Evolutionary conservation across 2,888 invertebrate genomes (phyloP).

Genomic region (Cancer borealis): DNA sequence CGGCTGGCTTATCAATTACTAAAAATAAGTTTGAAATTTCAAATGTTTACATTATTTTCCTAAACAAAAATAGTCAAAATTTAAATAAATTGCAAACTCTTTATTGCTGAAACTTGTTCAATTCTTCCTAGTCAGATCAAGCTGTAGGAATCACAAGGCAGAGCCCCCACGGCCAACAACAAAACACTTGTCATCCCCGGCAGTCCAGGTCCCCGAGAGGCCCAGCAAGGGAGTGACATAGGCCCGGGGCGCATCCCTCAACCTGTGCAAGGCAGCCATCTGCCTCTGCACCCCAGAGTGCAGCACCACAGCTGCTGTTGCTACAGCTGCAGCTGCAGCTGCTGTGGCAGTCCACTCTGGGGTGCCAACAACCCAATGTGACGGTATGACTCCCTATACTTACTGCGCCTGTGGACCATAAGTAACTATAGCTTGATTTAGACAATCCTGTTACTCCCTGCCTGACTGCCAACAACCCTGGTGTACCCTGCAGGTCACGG

Average conservation of each 20-base stretch:
- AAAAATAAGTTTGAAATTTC: neutral
- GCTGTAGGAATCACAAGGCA: constrained; percentile 42
- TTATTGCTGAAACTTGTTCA: constrained; percentile 38
- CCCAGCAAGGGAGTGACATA: constrained; percentile 14
- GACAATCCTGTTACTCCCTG: constrained; percentile 69
- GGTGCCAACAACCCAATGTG: constrained; percentile 51
- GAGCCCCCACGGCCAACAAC: constrained; percentile 26
- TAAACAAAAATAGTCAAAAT: neutral
- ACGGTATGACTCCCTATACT: constrained; percentile 62
- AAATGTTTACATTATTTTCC: neutral
- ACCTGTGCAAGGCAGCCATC: constrained; percentile 27
- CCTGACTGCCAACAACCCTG: constrained; percentile 71
- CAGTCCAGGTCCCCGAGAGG: constrained; percentile 31
- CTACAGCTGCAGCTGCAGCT: constrained; percentile 28
- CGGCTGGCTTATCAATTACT: neutral
- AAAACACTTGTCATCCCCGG: neutral
- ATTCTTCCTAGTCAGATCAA: constrained; percentile 40
- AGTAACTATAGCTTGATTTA: constrained; percentile 60
- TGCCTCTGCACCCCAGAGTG: constrained; percentile 33
- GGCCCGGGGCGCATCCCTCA: constrained; percentile 43
- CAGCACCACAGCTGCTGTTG: neutral
- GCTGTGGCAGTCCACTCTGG: constrained; percentile 57
- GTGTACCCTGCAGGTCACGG: constrained; percentile 68
- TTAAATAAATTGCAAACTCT: constrained; percentile 33
- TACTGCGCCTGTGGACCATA: constrained; percentile 56